Evolutionary conservation across 2,113 vertebrate genomes (phyloP).

Genomic region (Passer montanus): DNA sequence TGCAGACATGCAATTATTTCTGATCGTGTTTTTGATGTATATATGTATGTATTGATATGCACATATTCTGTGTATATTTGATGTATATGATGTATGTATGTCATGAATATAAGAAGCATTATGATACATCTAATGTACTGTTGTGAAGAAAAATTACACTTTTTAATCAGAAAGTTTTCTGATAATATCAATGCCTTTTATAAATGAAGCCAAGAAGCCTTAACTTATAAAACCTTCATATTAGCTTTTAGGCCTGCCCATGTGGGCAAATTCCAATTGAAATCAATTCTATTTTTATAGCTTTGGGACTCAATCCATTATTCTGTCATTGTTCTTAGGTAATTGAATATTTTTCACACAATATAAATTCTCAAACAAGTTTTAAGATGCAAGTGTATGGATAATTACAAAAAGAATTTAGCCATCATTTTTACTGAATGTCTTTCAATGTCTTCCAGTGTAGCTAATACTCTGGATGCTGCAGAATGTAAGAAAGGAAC

Average conservation of each 20-base stretch:
- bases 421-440: constrained; percentile 22
- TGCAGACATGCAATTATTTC: constrained; percentile 72
- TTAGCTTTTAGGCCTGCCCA: background rate
- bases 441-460: background rate
- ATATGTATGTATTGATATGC: constrained; percentile 59
- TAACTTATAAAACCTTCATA: background rate
- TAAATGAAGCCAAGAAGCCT: background rate
- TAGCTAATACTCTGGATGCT: constrained; percentile 27
- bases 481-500: constrained; percentile 18
- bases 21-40: constrained; percentile 65
- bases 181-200: background rate
- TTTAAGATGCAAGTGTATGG: constrained; percentile 7
- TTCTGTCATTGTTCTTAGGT: background rate
- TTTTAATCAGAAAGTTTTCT: constrained; percentile 34
- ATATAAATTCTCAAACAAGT: background rate
- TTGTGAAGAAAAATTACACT: constrained; percentile 20
- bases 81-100: constrained; percentile 25
- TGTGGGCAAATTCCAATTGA: background rate
- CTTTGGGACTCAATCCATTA: background rate
- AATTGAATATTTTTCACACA: background rate
- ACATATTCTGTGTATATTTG: constrained; percentile 36
- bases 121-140: constrained; percentile 40
- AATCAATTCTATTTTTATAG: background rate
- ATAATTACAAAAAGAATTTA: constrained; percentile 9
- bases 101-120: constrained; percentile 59